Conservation (phyloP, 2,113 vertebrate genomes). For the Melanotaenia duboulayi region DNA sequence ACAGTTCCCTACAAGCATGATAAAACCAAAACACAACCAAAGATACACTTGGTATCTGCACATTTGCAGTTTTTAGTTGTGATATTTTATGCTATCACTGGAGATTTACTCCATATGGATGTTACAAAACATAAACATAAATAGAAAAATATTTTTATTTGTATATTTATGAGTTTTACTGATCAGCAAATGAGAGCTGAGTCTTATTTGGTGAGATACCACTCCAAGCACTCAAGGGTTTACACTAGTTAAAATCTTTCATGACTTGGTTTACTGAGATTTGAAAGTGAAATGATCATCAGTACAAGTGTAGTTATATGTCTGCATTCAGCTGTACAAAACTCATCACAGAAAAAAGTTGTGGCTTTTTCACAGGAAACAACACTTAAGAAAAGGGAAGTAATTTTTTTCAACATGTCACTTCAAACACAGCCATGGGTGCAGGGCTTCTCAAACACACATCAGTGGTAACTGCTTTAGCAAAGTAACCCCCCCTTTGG, state of each 20-base stretch:
- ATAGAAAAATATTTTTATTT: too few species aligned
- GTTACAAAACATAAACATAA: too few species aligned
- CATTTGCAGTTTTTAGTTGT: too few species aligned
- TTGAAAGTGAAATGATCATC: neutral
- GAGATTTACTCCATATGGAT: too few species aligned
- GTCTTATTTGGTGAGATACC: neutral
- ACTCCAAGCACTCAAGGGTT: neutral
- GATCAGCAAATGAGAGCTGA: neutral
- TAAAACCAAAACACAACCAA: too few species aligned
- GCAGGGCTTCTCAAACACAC: slow-evolving; percentile 5
- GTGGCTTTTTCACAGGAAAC: slow-evolving; percentile 9
- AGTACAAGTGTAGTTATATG: slow-evolving; percentile 5
- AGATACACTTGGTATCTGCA: too few species aligned
- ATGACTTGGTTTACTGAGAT: neutral
- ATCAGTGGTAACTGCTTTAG: neutral
- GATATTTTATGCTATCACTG: too few species aligned
- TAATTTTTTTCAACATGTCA: slow-evolving; percentile 24
- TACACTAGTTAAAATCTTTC: neutral
- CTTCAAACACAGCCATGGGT: slow-evolving; percentile 13
- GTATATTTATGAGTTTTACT: too few species aligned
- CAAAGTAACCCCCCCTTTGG: slow-evolving; percentile 3
- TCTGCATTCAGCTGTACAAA: neutral
- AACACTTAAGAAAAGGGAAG: slow-evolving; percentile 16
- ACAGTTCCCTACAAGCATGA: too few species aligned
- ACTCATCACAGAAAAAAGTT: neutral